These are phyloP conservation scores for Mya arenaria DNA, from an alignment of 1,140 invertebrate species.

Conservation along the genomic window DNA sequence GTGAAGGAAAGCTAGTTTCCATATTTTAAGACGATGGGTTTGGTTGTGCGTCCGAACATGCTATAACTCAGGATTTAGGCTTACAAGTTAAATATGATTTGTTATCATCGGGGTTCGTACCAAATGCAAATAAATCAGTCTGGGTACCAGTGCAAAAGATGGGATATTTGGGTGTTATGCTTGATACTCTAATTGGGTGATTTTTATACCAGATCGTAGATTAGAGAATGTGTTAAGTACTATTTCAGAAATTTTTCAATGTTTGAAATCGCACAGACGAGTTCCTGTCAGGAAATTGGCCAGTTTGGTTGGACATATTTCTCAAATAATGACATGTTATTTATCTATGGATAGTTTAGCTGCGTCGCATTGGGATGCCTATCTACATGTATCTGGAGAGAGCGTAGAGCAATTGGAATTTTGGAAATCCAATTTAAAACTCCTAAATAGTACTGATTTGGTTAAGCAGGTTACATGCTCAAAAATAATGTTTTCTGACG, in stretches of 20 bases:
- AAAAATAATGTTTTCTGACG: slow-evolving; percentile 20
- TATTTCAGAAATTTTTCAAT: background rate
- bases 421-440: background rate
- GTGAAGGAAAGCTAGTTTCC: background rate
- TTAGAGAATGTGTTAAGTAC: background rate
- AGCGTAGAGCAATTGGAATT: slow-evolving; percentile 9
- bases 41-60: no score
- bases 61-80: no score
- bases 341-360: background rate
- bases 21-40: slow-evolving; percentile 39
- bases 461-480: background rate
- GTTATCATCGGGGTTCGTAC: no score
- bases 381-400: background rate
- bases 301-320: background rate
- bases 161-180: background rate
- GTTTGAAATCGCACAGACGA: background rate
- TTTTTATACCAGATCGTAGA: background rate
- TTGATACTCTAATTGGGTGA: background rate
- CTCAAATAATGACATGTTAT: slow-evolving; percentile 18
- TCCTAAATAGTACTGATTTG: background rate
- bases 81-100: no score
- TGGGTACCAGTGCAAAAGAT: slow-evolving; percentile 16
- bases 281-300: slow-evolving; percentile 21
- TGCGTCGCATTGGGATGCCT: slow-evolving; percentile 7
- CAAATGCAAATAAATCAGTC: slow-evolving; percentile 10